Base-by-base conservation (phyloP, 1,140 invertebrate species). In the Achatina immaculata region DNA sequence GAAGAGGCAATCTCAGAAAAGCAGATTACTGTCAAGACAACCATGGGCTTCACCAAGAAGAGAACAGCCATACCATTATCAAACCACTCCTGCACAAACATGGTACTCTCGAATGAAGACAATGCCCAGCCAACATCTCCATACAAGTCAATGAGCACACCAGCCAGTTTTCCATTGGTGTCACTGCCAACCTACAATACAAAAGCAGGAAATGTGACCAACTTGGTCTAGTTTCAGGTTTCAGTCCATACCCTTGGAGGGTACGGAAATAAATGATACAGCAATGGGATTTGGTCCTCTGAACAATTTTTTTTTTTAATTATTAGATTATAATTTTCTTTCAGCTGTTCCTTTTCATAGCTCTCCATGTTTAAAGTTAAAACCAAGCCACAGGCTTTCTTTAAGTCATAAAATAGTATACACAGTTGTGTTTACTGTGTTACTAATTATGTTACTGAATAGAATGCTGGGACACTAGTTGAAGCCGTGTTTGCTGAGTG, bases 91-190 rank as follows among this genome's bases (percentile, higher is more conserved):
- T 31, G n/a, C n/a, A 31, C 28, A 31, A 2, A 28, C 58, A 62
- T 31, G 7, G 58, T 7, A 16, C 58, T 62, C 58, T 62, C 58
- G n/a, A 31, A 6, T 31, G 9, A n/a, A 62, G 58, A 31, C n/a
- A 31, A 16, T 31, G 2, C 58, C 58, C 58, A 62, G 19, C 58
- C 65, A 40, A 16, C 38, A 66, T 73, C 43, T 48, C 45, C 38
- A 71, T 62, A 74, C 34, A 74, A 2, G 48, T 31, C 40, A 48
- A 42, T 31, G 80, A 65, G 55, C 40, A 82, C 81, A 71, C 80
- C 84, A 28, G 79, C 68, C 62, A 85, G 72, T 11, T 74, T 45
- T 40, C 82, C 81, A 69, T 71, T 82, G 55, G 80, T 69, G n/a
- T 74, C 80, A 28, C 81, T 68, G 71, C 81, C 73, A 74, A 69